These are phyloP conservation scores for Alcis repandata DNA, from an alignment of 2,888 invertebrate genomes.

Conservation along the genomic window DNA sequence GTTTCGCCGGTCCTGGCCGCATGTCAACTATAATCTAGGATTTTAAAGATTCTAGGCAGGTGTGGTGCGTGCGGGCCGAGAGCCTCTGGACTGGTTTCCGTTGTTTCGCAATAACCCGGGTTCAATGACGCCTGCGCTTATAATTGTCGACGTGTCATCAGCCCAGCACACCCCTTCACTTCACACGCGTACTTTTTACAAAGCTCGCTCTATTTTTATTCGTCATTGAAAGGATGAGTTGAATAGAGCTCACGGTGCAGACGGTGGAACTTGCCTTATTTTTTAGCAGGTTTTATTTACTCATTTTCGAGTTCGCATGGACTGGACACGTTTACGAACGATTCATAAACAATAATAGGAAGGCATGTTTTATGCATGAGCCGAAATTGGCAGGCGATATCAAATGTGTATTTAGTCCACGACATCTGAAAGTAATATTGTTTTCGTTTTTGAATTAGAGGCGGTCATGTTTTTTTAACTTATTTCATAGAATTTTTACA, in stretches of 20 bases:
- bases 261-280: background rate
- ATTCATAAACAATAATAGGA: constrained; percentile 31
- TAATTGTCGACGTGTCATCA: constrained; percentile 81
- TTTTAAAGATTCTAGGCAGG: constrained; percentile 85
- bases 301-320: background rate
- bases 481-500: constrained; percentile 9
- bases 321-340: constrained; percentile 13
- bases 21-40: constrained; percentile 85
- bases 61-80: constrained; percentile 58
- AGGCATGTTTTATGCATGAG: constrained; percentile 40
- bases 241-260: background rate
- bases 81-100: constrained; percentile 82
- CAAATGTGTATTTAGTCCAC: constrained; percentile 43
- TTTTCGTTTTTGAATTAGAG: constrained; percentile 33
- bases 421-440: constrained; percentile 44
- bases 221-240: background rate
- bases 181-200: constrained; percentile 13
- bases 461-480: background rate
- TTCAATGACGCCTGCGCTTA: constrained; percentile 83
- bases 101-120: constrained; percentile 85
- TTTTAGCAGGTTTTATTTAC: constrained; percentile 1
- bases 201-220: background rate
- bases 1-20: constrained; percentile 70
- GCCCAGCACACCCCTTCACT: constrained; percentile 74
- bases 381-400: constrained; percentile 29